Conservation (phyloP, 2,888 invertebrate genomes). For the Drosophila peninsularis region DNA sequence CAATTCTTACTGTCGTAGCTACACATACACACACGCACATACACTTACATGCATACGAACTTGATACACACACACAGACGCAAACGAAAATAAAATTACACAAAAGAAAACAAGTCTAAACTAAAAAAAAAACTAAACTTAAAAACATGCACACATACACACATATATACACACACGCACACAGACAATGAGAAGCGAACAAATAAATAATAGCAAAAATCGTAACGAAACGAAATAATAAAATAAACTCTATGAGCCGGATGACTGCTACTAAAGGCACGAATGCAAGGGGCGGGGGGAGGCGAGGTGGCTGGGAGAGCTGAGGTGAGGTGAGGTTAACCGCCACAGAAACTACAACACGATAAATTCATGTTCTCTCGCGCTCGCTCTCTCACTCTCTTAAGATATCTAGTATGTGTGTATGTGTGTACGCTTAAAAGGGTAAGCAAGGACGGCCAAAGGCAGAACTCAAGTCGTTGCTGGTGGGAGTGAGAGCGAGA, state of each 20-base stretch:
- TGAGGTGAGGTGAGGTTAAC: constrained; percentile 62
- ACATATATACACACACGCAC: constrained; percentile 23
- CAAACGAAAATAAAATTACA: constrained; percentile 75
- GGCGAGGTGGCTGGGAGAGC: background rate
- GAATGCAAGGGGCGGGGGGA: constrained; percentile 8
- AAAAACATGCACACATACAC: constrained; percentile 54
- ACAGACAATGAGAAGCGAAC: constrained; percentile 58
- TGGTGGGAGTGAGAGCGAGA: background rate
- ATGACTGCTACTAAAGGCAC: constrained; percentile 51
- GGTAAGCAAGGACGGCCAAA: constrained; percentile 52
- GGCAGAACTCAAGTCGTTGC: constrained; percentile 22
- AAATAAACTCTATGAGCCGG: constrained; percentile 74
- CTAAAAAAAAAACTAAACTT: constrained; percentile 66
- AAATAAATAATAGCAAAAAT: constrained; percentile 78
- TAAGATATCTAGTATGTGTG: constrained; percentile 5
- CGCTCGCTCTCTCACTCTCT: constrained; percentile 15
- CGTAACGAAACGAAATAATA: constrained; percentile 80
- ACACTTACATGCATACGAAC: constrained; percentile 62
- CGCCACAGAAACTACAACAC: constrained; percentile 60
- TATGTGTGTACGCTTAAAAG: constrained; percentile 36
- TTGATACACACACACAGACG: constrained; percentile 66
- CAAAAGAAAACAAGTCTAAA: constrained; percentile 79
- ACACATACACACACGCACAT: constrained; percentile 41
- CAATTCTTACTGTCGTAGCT: constrained; percentile 77
- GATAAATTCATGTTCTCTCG: constrained; percentile 70